These are phyloP conservation scores for Clarias macrocephalus DNA, from an alignment of 2,113 vertebrate genomes.

Conservation along the genomic window DNA sequence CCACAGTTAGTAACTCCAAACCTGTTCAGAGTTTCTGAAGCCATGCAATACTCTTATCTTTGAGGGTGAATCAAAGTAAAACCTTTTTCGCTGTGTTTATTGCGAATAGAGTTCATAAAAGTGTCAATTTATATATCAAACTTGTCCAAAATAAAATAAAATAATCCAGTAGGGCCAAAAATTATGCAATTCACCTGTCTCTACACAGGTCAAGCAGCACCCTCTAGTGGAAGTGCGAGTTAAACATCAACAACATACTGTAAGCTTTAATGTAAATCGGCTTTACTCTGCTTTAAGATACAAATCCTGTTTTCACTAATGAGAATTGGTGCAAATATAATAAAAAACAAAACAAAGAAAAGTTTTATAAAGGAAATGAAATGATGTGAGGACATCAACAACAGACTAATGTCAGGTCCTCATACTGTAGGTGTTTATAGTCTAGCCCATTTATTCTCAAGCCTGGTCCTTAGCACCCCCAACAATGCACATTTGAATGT, in stretches of 20 bases:
- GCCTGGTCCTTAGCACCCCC: no score
- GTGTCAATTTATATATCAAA: neutral
- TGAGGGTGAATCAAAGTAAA: neutral
- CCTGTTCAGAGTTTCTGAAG: neutral
- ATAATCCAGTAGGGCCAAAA: neutral
- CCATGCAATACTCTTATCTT: neutral
- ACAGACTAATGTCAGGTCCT: constrained; percentile 49
- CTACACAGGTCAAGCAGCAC: constrained; percentile 89
- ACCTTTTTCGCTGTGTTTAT: neutral
- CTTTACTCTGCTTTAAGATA: no score
- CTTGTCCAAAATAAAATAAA: no score
- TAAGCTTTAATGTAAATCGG: constrained; percentile 61
- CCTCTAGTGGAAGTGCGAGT: constrained; percentile 83
- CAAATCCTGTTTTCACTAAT: neutral
- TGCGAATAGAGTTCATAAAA: neutral
- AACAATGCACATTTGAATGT: no score
- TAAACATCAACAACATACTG: constrained; percentile 80
- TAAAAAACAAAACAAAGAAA: neutral
- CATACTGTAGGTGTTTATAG: neutral
- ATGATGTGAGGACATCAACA: neutral
- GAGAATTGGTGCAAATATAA: neutral
- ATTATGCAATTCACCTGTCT: constrained; percentile 83
- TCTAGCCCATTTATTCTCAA: neutral
- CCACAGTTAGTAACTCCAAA: neutral
- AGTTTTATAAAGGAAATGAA: neutral